Conservation (phyloP, 2,888 invertebrate species). For the Drosophila paranaensis region DNA sequence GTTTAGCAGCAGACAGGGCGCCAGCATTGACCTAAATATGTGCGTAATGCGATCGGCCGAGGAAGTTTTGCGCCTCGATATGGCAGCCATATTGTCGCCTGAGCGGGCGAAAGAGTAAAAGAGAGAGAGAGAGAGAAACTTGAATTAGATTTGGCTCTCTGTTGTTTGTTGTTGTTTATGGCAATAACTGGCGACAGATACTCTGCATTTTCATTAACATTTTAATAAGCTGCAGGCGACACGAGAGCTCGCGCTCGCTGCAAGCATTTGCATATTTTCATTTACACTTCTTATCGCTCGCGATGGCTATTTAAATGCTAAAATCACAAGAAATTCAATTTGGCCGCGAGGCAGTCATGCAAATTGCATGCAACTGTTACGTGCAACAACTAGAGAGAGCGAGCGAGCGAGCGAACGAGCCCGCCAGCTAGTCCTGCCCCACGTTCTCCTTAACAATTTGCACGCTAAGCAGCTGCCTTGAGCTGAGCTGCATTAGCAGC, state of each 20-base stretch:
- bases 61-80: conserved; percentile 90
- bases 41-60: conserved; percentile 85
- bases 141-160: conserved; percentile 51
- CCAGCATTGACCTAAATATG: conserved; percentile 84
- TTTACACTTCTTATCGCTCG: conserved; percentile 72
- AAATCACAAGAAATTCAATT: conserved; percentile 66
- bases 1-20: conserved; percentile 84
- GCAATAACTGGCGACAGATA: conserved; percentile 34
- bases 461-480: conserved; percentile 16
- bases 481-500: conserved; percentile 23
- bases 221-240: conserved; percentile 70
- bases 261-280: conserved; percentile 73
- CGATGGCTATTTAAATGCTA: conserved; percentile 71
- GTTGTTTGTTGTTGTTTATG: conserved; percentile 15
- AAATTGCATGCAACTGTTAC: conserved; percentile 55
- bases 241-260: conserved; percentile 2
- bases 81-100: conserved; percentile 97
- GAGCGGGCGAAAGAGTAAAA: conserved; percentile 46
- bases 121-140: conserved; percentile 29
- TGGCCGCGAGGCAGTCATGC: conserved; percentile 54
- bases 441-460: conserved; percentile 19
- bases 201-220: conserved; percentile 60
- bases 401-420: too few species aligned
- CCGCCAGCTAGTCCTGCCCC: conserved; percentile 3
- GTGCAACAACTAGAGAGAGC: conserved; percentile 20